Evolutionary conservation across 2,797 vertebrate species (phyloP), one percentile per base, ranked within the genome.

Genomic region (Acrocephalus scirpaceus): DNA sequence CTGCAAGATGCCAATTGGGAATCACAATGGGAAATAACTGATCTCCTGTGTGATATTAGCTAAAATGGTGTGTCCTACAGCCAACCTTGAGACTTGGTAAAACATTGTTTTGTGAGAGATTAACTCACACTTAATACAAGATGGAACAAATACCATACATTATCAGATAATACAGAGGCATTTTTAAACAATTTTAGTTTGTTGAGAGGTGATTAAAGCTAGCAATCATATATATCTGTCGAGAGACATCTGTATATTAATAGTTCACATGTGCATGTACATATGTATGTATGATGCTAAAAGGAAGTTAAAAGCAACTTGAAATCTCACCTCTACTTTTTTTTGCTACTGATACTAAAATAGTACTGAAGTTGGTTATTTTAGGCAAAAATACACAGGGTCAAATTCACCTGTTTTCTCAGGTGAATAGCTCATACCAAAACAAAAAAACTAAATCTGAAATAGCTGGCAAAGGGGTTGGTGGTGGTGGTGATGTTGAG

Each of bases 51-150:
- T 92, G 91, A 93, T 95, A 91, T 96, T 91, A 97, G 50, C 51
- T 95, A 88, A 96, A 96, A 96, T 26, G 18, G 3, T 77, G 36
- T 85, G 91, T 97, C 95, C 96, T 97, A 95, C 78, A 94, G 88
- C 19, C 92, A 97, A 95, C 97, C 96, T 98, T 97, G 93, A 97
- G 87, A 92, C 62, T 75, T 82, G 62, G 50, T 57, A 92, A 92
- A 90, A 80, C 45, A 72, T 32, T 79, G 8, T 57, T 91, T 92
- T 85, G 32, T 88, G 50, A 93, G 86, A 81, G 64, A 97, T 86
- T 95, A 95, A 91, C 84, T 94, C 74, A 65, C 14, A 13, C n/a
- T 78, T 65, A 83, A 89, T 82, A 47, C 8, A 72, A 91, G 36
- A 66, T 70, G 13, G 38, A 92, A 70, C 27, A 96, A 95, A 92